Evolutionary conservation across 2,888 invertebrate species (phyloP), one percentile per base, ranked within the genome.

Genomic region (Synergus laeviventris): DNA sequence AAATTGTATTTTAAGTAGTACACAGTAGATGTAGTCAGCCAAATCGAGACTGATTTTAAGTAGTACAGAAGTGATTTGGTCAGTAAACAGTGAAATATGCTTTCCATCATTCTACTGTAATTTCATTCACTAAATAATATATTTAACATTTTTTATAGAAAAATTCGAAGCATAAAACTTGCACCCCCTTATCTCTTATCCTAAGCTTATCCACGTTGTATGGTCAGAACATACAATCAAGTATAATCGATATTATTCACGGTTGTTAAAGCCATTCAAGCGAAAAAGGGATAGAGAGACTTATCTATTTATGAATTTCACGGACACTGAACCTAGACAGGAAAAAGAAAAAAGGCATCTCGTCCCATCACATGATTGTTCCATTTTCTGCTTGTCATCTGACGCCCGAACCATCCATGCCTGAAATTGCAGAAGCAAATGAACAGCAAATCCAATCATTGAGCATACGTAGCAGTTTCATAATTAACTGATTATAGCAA

Each of bases 401-500:
- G 70, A 70, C 70, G 49, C 70, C 49, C 14, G 12, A 70, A 16
- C 31, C 49, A 70, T 70, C 70, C 45, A 70, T 70, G 70, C 49
- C 49, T 70, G 70, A 70, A 70, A 70, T 70, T 70, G 70, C 49
- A 70, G 45, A 70, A 49, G 70, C 70, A 70, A 70, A 70, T 70
- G 70, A 70, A 49, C 70, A 70, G 49, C 70, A 70, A 70, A 70
- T 70, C 70, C 70, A 70, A 70, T 70, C 70, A 70, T 74, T 61
- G 79, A 77, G 75, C 79, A 75, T 76, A 73, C 80, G 80, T 80
- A 83, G 81, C 82, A 81, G 79, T 77, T 82, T 77, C 79, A 80
- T 84, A 86, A 86, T 85, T 85, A 85, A 84, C 82, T 84, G 79
- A 82, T 84, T 84, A 83, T 31, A 49, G n/a, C 49, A 70, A 70